Base-by-base conservation (phyloP, 92 coral and sea anemone species). In the Porites rus region DNA sequence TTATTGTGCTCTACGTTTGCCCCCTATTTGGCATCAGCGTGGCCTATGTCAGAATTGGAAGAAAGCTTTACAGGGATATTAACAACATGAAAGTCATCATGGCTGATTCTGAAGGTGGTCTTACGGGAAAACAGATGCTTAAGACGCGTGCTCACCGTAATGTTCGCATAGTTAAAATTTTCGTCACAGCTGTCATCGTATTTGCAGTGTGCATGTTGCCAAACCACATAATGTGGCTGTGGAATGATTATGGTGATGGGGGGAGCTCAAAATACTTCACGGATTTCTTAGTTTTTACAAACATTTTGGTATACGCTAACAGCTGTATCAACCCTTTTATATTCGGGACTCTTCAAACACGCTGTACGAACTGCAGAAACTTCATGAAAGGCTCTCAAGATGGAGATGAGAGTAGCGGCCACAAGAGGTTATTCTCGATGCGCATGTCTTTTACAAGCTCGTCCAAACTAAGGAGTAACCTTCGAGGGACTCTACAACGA, bases 321-420 rank as follows among this genome's bases (percentile, higher is more conserved):
- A 93, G 97, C 80, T 91, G 96, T 77, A 86, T 97, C 19, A 97
- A 95, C 66, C 99, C 99, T 2, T 97, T 97, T 70, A 97, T 97
- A 20, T 97, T 97, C 74, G 99, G 99, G 0, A 96, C 99, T 0
- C 88, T 94, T 24, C 96, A 93, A 28, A 80, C 90, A 0, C 87
- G 89, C 7, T 95, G 98, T 62, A 78, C 43, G 20, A 77, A 76
- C 69, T 88, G 90, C 54, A 69, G 60, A 18, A 74, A 72, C 54
- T 20, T 91, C 50, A 28, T 91, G 11, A 84, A 65, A 74, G 66
- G 63, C 9, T 74, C 93, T 0, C 72, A 59, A 52, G 71, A 74
- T 10, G 43, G 75, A 65, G 83, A 66, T 56, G 78, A 52, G 3
- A 76, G 14, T 69, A 22, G 54, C 46, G 67, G 56, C 2, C 78